These are phyloP conservation scores for Erinaceus europaeus DNA, from an alignment of 2,113 vertebrate species.

Conservation along the genomic window DNA sequence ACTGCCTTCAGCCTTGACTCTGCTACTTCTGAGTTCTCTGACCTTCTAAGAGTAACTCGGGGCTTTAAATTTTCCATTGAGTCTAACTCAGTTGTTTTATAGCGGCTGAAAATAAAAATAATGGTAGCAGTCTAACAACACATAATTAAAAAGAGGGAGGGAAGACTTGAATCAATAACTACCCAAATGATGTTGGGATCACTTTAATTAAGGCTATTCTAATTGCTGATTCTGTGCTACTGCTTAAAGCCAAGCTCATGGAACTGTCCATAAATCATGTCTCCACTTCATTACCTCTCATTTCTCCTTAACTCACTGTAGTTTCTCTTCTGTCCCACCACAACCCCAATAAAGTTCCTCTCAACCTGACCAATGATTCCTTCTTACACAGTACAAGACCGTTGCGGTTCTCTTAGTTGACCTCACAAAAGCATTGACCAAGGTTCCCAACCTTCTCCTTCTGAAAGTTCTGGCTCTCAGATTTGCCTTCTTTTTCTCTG, in stretches of 20 bases:
- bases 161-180: conserved; percentile 40
- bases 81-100: conserved; percentile 19
- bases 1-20: neutral
- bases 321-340: neutral
- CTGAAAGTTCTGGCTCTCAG: conserved; percentile 1
- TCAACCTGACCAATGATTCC: neutral
- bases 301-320: neutral
- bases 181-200: neutral
- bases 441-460: neutral
- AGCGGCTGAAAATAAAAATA: conserved; percentile 43
- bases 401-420: neutral
- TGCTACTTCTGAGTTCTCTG: neutral
- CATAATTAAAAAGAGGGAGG: conserved; percentile 21
- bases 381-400: neutral
- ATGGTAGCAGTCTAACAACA: neutral
- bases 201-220: conserved; percentile 50
- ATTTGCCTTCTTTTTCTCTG: neutral
- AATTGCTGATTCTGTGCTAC: conserved; percentile 20
- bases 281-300: neutral
- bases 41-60: neutral
- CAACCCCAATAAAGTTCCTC: neutral
- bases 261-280: conserved; percentile 35
- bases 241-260: neutral
- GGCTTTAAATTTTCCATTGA: neutral
- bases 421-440: neutral